These are phyloP conservation scores for Yasuhikotakia modesta DNA, from an alignment of 2,797 vertebrate genomes.

Conservation along the genomic window DNA sequence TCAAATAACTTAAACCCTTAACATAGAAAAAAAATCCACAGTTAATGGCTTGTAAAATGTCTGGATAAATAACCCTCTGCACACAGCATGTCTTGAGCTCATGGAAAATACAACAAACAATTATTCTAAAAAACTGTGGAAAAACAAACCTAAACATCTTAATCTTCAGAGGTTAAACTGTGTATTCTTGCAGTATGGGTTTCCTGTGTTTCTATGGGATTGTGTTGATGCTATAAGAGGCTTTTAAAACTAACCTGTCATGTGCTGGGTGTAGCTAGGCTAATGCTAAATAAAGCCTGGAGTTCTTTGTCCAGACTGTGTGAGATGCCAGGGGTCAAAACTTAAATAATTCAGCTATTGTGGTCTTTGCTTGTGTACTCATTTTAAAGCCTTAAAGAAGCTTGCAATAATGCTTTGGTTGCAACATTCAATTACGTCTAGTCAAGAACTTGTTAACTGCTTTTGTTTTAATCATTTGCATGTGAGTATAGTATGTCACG, in stretches of 20 bases:
- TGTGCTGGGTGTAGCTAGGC: not conserved
- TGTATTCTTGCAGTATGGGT: not conserved
- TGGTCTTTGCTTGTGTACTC: not conserved
- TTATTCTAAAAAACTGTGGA: not conserved
- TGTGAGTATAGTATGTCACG: not conserved
- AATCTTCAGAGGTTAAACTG: not conserved
- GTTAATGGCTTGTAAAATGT: not conserved
- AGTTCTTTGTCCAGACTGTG: constrained; percentile 21
- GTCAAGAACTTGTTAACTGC: not conserved
- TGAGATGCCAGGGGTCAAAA: constrained; percentile 7
- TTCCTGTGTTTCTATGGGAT: not conserved
- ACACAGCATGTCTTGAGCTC: not conserved
- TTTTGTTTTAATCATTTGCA: not conserved
- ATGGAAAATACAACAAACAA: constrained; percentile 34
- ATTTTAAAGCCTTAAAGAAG: constrained; percentile 16
- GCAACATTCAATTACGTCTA: not conserved
- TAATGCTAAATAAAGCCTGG: not conserved
- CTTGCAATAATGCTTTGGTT: constrained; percentile 4
- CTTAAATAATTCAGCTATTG: constrained; percentile 16
- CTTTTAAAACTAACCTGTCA: constrained; percentile 9
- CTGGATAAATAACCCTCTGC: not conserved
- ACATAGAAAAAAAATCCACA: not conserved
- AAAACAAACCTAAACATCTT: constrained; percentile 26
- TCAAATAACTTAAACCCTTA: not conserved
- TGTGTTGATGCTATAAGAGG: not conserved